These are phyloP conservation scores for Psittacula cyanocephala DNA, from an alignment of 2,113 vertebrate species.

Conservation along the genomic window DNA sequence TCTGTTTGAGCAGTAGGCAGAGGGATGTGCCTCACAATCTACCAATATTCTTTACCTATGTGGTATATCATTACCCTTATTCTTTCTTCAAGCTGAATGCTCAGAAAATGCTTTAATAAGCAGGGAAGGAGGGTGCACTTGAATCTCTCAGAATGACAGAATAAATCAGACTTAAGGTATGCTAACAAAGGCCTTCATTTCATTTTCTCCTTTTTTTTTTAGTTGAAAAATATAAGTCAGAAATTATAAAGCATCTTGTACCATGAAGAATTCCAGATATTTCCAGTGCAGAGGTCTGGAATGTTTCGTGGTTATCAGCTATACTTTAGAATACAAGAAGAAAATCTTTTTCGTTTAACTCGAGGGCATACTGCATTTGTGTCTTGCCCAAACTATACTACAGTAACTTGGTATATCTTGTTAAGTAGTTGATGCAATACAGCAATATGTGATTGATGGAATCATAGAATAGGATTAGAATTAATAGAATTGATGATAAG, in stretches of 20 bases:
- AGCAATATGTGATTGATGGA: neutral
- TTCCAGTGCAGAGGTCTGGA: neutral
- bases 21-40: neutral
- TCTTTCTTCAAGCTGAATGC: neutral
- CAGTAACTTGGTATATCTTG: neutral
- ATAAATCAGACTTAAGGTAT: neutral
- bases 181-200: neutral
- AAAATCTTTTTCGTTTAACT: neutral
- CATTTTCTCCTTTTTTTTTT: neutral
- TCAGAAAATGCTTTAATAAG: neutral
- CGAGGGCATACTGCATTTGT: neutral
- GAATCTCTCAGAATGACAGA: neutral
- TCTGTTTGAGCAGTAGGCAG: neutral
- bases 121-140: neutral
- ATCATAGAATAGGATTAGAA: neutral
- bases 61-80: neutral
- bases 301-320: neutral
- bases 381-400: neutral
- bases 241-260: neutral
- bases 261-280: neutral
- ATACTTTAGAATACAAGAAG: neutral
- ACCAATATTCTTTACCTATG: neutral
- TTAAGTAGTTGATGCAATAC: neutral
- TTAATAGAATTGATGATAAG: neutral
- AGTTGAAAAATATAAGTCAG: neutral